Evolutionary conservation across 2,113 vertebrate species (phyloP).

Genomic region (Reinhardtius hippoglossoides): DNA sequence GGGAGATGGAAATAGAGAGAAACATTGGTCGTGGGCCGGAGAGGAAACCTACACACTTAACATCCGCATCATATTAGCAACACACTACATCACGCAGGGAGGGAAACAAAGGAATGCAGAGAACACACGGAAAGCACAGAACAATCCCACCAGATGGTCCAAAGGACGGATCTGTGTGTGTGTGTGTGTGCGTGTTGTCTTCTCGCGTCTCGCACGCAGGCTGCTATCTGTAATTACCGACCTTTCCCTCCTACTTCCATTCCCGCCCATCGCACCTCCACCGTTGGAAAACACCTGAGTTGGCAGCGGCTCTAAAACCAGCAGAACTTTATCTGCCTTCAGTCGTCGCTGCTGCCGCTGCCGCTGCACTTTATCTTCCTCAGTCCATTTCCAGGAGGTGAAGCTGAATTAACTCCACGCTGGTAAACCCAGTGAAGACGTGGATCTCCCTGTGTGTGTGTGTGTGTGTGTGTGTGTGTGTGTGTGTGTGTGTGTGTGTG

Average conservation of each 20-base stretch:
- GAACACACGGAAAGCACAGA: not conserved
- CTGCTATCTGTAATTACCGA: constrained; percentile 9
- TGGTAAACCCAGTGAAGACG: constrained; percentile 4
- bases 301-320: constrained; percentile 22
- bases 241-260: constrained; percentile 8
- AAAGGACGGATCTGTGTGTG: too few species aligned
- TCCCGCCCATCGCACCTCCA: constrained; percentile 12
- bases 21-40: constrained; percentile 42
- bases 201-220: not conserved
- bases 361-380: constrained; percentile 27
- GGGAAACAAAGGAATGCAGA: not conserved
- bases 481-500: not conserved
- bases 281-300: constrained; percentile 3
- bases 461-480: not conserved
- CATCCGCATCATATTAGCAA: constrained; percentile 38
- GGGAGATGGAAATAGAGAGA: constrained; percentile 29
- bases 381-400: constrained; percentile 33
- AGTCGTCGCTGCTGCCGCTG: not conserved
- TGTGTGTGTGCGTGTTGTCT: too few species aligned
- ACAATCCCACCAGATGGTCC: constrained; percentile 24
- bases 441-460: not conserved
- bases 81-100: constrained; percentile 19
- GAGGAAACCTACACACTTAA: constrained; percentile 55
- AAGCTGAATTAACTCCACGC: constrained; percentile 36
- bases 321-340: constrained; percentile 17